Evolutionary conservation across 2,888 invertebrate genomes (phyloP).

Genomic region (Eristalinus sepulchralis): DNA sequence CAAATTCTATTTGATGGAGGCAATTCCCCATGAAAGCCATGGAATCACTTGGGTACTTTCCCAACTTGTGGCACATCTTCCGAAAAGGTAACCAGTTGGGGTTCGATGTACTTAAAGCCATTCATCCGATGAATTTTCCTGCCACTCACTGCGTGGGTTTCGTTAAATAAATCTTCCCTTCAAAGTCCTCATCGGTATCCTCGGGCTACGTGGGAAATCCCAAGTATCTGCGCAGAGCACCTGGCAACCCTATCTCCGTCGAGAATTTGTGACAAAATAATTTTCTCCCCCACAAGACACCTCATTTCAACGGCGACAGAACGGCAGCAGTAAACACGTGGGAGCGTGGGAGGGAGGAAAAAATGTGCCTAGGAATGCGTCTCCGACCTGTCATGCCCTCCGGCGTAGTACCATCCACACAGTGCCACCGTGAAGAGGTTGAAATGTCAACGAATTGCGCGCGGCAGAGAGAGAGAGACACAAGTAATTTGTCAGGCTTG

Average conservation of each 20-base stretch:
- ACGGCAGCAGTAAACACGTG: neutral
- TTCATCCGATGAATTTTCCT: neutral
- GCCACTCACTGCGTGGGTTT: too few relatives aligned
- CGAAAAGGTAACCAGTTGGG: neutral
- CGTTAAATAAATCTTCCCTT: neutral
- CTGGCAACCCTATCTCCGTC: neutral
- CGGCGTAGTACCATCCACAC: constrained; percentile 18
- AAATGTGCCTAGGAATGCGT: constrained; percentile 16
- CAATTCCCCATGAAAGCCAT: neutral
- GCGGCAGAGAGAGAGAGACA: constrained; percentile 21
- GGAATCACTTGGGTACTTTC: neutral
- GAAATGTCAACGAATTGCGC: constrained; percentile 48
- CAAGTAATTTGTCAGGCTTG: constrained; percentile 67
- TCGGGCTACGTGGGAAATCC: neutral
- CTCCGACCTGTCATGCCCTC: neutral
- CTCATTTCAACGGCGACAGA: constrained; percentile 15
- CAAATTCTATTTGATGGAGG: neutral
- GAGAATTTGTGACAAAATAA: neutral
- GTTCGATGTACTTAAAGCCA: neutral
- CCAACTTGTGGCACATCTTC: neutral
- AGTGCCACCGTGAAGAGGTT: constrained; percentile 40
- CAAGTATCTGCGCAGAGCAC: neutral
- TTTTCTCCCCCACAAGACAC: neutral
- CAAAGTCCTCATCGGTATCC: neutral
- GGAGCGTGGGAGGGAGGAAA: too few relatives aligned